phyloP scores from a whole-genome alignment of 2,888 invertebrate species.

The Sphecodes monilicornis region DNA sequence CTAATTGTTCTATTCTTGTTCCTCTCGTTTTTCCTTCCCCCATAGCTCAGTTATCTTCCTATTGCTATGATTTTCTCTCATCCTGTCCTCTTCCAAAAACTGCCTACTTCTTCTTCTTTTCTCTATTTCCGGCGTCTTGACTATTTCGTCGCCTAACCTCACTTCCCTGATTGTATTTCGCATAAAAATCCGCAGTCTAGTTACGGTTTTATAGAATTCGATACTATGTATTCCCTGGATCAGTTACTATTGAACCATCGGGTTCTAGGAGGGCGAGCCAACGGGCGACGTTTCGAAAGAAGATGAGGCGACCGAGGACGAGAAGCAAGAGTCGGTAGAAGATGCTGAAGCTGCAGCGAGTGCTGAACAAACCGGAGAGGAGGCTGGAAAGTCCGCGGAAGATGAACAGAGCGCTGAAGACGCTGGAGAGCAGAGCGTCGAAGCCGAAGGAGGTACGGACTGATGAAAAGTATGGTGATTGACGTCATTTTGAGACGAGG shows the following conservation, averaged over 20 bases:
- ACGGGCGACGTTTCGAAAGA: slow-evolving; percentile 81
- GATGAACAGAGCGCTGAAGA: slow-evolving; percentile 65
- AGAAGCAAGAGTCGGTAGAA: slow-evolving; percentile 51
- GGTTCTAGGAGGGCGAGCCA: slow-evolving; percentile 55
- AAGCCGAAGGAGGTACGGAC: slow-evolving; percentile 45
- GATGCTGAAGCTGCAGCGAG: slow-evolving; percentile 36
- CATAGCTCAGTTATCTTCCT: too few species aligned
- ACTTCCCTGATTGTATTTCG: too few species aligned
- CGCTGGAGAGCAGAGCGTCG: slow-evolving; percentile 51
- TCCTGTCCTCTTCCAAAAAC: too few species aligned
- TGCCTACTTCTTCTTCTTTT: too few species aligned
- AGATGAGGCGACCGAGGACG: slow-evolving; percentile 75
- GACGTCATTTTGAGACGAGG: too few species aligned
- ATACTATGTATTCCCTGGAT: not conserved
- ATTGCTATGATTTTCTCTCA: too few species aligned
- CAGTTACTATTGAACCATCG: not conserved
- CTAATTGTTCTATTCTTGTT: too few species aligned
- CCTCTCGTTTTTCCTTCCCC: too few species aligned
- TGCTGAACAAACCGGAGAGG: slow-evolving; percentile 60
- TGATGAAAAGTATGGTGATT: too few species aligned
- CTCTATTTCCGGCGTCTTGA: too few species aligned
- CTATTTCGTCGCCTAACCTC: too few species aligned
- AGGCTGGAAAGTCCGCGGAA: slow-evolving; percentile 53
- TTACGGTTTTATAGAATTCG: not conserved
- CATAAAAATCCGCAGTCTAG: not conserved